Evolutionary conservation across 2,888 invertebrate species (phyloP).

Genomic region (Hypomecis atomaria): DNA sequence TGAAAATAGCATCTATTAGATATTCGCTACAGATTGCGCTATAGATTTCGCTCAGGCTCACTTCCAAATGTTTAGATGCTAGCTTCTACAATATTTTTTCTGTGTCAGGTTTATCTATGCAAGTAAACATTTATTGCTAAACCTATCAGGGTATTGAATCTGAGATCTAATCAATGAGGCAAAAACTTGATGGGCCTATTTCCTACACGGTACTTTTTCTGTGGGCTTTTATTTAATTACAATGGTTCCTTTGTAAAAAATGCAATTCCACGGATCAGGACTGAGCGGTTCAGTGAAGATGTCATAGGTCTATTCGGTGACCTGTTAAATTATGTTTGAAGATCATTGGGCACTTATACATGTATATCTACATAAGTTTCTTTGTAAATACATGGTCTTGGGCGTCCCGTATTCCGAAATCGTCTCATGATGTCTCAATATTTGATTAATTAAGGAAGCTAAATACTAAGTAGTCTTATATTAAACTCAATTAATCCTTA

Average conservation of each 20-base stretch:
- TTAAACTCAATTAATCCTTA: too few species aligned
- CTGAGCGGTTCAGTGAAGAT: constrained; percentile 51
- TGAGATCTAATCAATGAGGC: constrained; percentile 39
- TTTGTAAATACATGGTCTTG: too few species aligned
- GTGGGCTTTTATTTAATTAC: constrained; percentile 1
- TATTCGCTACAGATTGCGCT: too few species aligned
- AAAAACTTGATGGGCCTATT: constrained; percentile 56
- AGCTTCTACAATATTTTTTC: too few species aligned
- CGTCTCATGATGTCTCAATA: too few species aligned
- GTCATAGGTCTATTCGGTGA: constrained; percentile 62
- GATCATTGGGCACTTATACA: neutral
- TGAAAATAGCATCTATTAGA: neutral
- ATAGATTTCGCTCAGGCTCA: neutral
- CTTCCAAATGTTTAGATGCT: neutral
- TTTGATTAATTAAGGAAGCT: too few species aligned
- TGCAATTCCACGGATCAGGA: constrained; percentile 50
- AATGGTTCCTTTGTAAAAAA: constrained; percentile 66
- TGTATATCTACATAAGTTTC: too few species aligned
- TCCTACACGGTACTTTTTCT: constrained; percentile 25
- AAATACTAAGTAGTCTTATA: too few species aligned
- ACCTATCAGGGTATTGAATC: constrained; percentile 46
- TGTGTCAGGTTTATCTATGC: too few species aligned
- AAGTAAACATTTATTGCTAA: neutral
- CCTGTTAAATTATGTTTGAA: constrained; percentile 62
- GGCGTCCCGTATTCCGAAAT: too few species aligned